A percentile compares a stretch with the other conserved stretches of the same genome.
phyloP scores from a whole-genome alignment of 2,797 vertebrate genomes.

The Galagoides demidoff region DNA sequence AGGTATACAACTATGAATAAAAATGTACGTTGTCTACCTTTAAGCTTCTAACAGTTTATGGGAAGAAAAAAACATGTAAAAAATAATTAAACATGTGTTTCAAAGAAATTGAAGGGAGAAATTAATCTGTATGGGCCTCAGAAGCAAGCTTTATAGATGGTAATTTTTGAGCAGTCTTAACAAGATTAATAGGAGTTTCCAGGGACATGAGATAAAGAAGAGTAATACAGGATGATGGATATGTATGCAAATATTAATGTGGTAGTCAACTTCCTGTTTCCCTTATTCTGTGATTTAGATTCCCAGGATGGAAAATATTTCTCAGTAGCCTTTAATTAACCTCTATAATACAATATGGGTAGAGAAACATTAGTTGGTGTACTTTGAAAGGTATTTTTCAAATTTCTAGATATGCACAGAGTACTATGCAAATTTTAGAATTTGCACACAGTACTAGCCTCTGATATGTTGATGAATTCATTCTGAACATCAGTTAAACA shows the following conservation, averaged over 20 bases:
- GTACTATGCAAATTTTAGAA: background rate
- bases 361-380: background rate
- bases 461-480: background rate
- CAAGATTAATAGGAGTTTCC: background rate
- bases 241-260: background rate
- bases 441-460: background rate
- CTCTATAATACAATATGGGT: background rate
- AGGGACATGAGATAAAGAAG: background rate
- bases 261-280: background rate
- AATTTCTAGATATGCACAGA: background rate
- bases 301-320: constrained; percentile 15
- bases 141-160: background rate
- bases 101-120: constrained; percentile 44
- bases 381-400: background rate
- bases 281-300: background rate
- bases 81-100: background rate
- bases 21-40: background rate
- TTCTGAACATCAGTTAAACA: background rate
- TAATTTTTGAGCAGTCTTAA: background rate
- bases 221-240: background rate
- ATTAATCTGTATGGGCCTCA: background rate
- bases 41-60: background rate
- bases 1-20: background rate
- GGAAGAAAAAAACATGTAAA: background rate
- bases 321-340: background rate